Evolutionary conservation across 2,888 invertebrate genomes (phyloP), one percentile per base, ranked within the genome.

Genomic region (Drosophila siamana): DNA sequence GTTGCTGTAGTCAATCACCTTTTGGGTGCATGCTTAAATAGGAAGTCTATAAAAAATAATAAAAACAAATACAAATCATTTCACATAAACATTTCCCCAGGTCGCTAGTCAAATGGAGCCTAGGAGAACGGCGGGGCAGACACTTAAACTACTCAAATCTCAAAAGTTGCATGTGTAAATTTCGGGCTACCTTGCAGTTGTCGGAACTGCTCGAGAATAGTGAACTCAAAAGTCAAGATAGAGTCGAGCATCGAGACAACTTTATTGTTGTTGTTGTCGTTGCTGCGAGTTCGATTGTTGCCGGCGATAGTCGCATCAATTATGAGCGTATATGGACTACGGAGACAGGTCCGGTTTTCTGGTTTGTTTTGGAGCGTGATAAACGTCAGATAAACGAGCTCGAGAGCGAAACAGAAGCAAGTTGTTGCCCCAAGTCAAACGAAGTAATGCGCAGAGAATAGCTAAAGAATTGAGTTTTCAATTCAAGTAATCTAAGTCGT

Each of bases 321-420:
- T 83, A 81, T 72, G 69, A 67, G 71, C 87, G 63, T 87, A 87
- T 83, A 83, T 83, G 83, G 85, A 74, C 79, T 85, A 67, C 59
- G 71, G 76, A 72, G 85, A 78, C 79, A 81, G 63, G 79, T 83
- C 83, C 87, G 87, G 83, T 87, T 77, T 54, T 33, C 33, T 4
- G 33, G 11, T 33, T 74, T 85, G 69, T 78, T 87, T 75, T 81
- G 67, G 77, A 74, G 74, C 78, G 85, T 62, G 82, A 86, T 86
- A 84, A 86, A 84, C 86, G 83, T 72, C 67, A 81, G 79, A 72
- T 82, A 87, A 87, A 78, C 71, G 85, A 78, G 82, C 69, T 51
- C 76, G 59, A 66, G 66, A 69, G 71, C 81, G 63, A 73, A 81
- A 83, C 87, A 87, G 82, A 78, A 87, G 85, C 82, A n/a, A 60